Conservation (phyloP, 2,888 invertebrate species). For the Drosophila vallismaia region DNA sequence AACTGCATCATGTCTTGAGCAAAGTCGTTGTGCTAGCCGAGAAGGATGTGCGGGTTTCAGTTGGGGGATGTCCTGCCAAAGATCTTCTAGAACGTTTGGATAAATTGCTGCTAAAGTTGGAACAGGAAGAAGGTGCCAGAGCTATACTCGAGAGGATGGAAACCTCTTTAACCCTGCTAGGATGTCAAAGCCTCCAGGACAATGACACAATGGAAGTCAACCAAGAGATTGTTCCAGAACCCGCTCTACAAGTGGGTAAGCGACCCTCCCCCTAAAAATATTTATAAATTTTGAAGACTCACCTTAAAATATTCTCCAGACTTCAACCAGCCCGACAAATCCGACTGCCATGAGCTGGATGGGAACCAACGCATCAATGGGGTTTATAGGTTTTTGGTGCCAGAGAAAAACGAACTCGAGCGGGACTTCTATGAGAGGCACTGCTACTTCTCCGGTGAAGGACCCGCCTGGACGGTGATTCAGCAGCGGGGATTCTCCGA, state of each 20-base stretch:
- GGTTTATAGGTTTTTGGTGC: constrained; percentile 82
- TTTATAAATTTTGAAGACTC: neutral
- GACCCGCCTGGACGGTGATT: constrained; percentile 86
- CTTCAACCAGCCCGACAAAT: constrained; percentile 76
- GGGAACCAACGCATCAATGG: constrained; percentile 80
- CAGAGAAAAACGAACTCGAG: constrained; percentile 74
- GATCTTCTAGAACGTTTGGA: neutral
- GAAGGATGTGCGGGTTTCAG: neutral
- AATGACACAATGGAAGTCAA: neutral
- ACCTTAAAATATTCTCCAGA: constrained; percentile 51
- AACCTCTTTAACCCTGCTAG: neutral
- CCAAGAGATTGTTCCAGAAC: neutral
- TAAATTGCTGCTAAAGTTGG: neutral
- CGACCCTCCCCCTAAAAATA: neutral
- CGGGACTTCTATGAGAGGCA: constrained; percentile 84
- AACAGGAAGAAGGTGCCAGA: neutral
- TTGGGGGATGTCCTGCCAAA: too few relatives aligned
- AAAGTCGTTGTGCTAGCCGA: constrained; percentile 82
- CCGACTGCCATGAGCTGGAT: constrained; percentile 83
- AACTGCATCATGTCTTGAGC: constrained; percentile 82
- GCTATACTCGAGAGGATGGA: constrained; percentile 28
- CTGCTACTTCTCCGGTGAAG: constrained; percentile 84
- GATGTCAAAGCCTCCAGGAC: neutral
- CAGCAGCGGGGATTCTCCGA: constrained; percentile 83
- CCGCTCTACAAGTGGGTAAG: constrained; percentile 27